phyloP scores from a whole-genome alignment of 2,113 vertebrate species.

The Prinia subflava region DNA sequence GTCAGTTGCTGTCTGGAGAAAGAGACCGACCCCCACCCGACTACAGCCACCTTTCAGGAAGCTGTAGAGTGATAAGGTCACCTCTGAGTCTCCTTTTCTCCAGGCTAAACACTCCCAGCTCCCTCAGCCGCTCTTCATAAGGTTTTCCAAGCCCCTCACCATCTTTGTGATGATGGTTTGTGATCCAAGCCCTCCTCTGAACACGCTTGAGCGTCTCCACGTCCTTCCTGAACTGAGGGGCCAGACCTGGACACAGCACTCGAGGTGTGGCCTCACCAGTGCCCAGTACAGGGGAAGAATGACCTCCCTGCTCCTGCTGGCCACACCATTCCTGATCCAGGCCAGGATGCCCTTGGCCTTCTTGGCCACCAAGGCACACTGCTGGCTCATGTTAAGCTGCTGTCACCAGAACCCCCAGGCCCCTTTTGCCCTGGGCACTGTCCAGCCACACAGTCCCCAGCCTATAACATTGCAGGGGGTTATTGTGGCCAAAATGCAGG shows the following conservation, averaged over 20 bases:
- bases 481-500: neutral
- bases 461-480: accelerated
- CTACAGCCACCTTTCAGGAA: neutral
- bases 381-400: neutral
- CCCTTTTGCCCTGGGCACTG: neutral
- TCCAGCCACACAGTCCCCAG: neutral
- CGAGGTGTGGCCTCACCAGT: neutral
- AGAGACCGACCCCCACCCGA: neutral
- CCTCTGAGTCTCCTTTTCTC: neutral
- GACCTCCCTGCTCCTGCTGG: neutral
- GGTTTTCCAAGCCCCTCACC: neutral
- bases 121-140: neutral
- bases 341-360: neutral
- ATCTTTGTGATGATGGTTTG: too few relatives aligned
- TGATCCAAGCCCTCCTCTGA: too few relatives aligned
- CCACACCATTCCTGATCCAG: neutral
- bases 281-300: accelerated
- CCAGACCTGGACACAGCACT: neutral
- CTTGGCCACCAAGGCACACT: neutral
- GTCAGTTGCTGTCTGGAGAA: neutral
- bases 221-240: neutral
- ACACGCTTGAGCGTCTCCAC: accelerated
- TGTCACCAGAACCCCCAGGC: neutral
- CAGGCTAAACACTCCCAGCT: neutral
- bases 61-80: neutral